Conservation (phyloP, 1,140 invertebrate genomes). For the Apis mellifera region DNA sequence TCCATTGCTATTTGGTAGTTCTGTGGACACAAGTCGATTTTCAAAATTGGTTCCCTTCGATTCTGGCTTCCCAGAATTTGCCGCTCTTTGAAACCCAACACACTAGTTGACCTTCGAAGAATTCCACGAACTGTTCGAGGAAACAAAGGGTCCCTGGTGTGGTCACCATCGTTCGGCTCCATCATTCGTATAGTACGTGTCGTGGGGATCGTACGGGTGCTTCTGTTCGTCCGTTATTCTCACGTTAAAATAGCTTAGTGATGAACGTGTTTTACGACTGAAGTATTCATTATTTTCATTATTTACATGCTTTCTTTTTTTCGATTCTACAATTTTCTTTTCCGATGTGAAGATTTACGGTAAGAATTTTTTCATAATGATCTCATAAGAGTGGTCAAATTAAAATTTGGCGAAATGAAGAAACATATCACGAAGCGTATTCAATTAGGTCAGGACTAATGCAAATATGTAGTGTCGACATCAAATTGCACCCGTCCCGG, state of each 20-base stretch:
- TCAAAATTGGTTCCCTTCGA: slow-evolving; percentile 29
- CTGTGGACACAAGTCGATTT: slow-evolving; percentile 1
- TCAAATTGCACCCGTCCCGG: slow-evolving; percentile 78
- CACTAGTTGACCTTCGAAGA: slow-evolving; percentile 64
- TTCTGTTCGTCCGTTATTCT: slow-evolving; percentile 35
- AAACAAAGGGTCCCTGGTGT: slow-evolving; percentile 58
- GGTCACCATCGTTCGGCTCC: slow-evolving; percentile 44
- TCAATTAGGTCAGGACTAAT: slow-evolving; percentile 73
- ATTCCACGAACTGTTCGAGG: slow-evolving; percentile 66
- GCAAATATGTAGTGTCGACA: slow-evolving; percentile 74
- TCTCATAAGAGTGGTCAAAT: background rate
- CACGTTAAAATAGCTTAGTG: slow-evolving; percentile 18
- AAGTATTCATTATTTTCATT: background rate
- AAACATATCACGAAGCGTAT: slow-evolving; percentile 9
- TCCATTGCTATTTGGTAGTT: background rate
- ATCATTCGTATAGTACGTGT: slow-evolving; percentile 58
- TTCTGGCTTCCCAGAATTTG: slow-evolving; percentile 48
- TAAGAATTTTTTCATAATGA: slow-evolving; percentile 16
- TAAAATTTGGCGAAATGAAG: background rate
- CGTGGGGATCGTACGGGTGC: slow-evolving; percentile 33
- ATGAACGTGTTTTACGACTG: background rate
- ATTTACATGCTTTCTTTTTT: background rate
- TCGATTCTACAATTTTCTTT: background rate
- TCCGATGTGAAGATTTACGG: background rate
- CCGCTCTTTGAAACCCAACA: slow-evolving; percentile 45